phyloP scores from a whole-genome alignment of 2,113 vertebrate species.

The Cyphomyrus discorhynchus region DNA sequence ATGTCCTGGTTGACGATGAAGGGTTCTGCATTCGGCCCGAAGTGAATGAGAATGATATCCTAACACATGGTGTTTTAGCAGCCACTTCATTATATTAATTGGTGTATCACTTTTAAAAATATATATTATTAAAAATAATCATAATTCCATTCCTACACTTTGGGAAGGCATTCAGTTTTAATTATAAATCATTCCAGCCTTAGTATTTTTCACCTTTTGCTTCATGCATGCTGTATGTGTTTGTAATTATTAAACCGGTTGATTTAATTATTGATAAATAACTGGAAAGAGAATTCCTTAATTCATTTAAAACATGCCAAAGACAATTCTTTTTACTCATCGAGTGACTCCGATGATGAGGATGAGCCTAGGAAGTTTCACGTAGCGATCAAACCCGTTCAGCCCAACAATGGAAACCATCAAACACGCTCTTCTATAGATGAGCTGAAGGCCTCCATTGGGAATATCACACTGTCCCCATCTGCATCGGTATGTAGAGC shows the following conservation, averaged over 20 bases:
- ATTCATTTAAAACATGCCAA: constrained; percentile 81
- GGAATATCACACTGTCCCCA: constrained; percentile 86
- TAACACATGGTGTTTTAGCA: constrained; percentile 41
- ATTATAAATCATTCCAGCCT: not conserved
- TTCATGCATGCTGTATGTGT: not conserved
- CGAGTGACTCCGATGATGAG: constrained; percentile 90
- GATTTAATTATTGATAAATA: not conserved
- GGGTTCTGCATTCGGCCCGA: constrained; percentile 94
- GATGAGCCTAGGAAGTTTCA: constrained; percentile 89
- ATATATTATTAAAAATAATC: not conserved
- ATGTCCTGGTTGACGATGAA: constrained; percentile 88
- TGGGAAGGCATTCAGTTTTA: not conserved
- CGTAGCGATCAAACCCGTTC: constrained; percentile 90
- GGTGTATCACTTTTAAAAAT: not conserved
- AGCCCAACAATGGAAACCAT: constrained; percentile 76
- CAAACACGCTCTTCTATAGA: constrained; percentile 81
- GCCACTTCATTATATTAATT: not conserved
- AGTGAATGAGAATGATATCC: constrained; percentile 87
- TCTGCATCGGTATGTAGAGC: constrained; percentile 70
- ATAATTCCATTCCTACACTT: not conserved
- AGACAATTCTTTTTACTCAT: constrained; percentile 92
- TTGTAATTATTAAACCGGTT: not conserved
- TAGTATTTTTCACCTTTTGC: not conserved
- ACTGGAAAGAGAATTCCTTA: constrained; percentile 54
- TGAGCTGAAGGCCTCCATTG: constrained; percentile 90